Base-by-base conservation (phyloP, 2,113 vertebrate species). In the Chascanopsetta lugubris region DNA sequence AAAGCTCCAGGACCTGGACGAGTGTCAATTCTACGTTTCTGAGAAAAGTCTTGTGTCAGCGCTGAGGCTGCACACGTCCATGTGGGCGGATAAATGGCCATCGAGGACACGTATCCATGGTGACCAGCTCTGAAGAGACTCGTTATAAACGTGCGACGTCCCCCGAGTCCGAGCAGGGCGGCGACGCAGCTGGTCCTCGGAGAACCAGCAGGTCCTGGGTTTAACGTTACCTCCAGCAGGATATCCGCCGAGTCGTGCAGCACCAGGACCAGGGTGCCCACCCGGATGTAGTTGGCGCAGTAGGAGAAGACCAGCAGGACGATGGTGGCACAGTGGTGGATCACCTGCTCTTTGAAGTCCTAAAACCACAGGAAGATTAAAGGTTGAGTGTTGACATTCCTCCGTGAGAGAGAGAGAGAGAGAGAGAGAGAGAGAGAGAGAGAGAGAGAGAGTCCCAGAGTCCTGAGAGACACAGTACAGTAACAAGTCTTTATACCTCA, bases 311-410 rank as follows among this genome's bases (percentile, higher is more conserved):
- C 64, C 22, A 99, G 92, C 51, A 98, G 91, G 81, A 92, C 82
- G 65, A 98, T 92, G 50, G 96, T 94, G 55, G 92, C 93, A 27
- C 93, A 88, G 49, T 97, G 95, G 72, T 97, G 95, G 42, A 96
- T 51, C 21, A 97, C 92, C 83, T 99, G 97, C 56, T 97, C 94
- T 70, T 90, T 94, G 64, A 97, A 95, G 69, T 99, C 97, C 97
- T 99, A n/a, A n/a, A n/a, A n/a, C n/a, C n/a, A n/a, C n/a, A n/a
- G 57, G 6, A 2, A 55, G 29, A 66, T 11, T 6, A 73, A 71
- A 66, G 8, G 8, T 5, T 32, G 2, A 6, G 10, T 36, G 34
- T 38, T 15, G 15, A 15, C 34, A 38, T 38, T 15, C 3, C 12
- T 38, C 34, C 34, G n/a, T 38, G 12, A 38, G 34, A 38, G 13